phyloP scores from a whole-genome alignment of 92 coral and sea anemone genomes.

The Epizoanthus rinbou region DNA sequence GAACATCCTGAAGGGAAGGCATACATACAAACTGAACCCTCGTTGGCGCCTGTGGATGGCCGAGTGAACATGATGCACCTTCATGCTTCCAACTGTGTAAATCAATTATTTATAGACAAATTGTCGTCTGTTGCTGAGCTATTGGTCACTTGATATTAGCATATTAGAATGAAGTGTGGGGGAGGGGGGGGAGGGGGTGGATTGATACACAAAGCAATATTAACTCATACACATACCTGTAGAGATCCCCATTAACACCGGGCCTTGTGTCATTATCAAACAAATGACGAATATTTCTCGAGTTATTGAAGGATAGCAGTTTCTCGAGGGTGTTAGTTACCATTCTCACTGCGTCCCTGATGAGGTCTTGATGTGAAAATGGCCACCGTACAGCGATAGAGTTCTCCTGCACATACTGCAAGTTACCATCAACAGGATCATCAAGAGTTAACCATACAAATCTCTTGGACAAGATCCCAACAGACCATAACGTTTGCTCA shows the following conservation, averaged over 20 bases:
- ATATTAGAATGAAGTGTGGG: too few relatives aligned
- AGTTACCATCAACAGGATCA: neutral
- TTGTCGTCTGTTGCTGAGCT: too few relatives aligned
- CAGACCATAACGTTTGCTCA: conserved; percentile 41
- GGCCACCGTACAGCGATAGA: conserved; percentile 26
- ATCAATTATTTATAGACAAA: too few relatives aligned
- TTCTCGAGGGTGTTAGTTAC: neutral
- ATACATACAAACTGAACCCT: too few relatives aligned
- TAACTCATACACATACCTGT: conserved; percentile 2
- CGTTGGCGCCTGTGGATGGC: too few relatives aligned
- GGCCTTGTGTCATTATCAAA: conserved; percentile 6
- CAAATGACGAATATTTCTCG: neutral
- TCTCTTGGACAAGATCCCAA: conserved; percentile 44
- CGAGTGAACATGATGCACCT: neutral
- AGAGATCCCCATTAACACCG: conserved; percentile 6
- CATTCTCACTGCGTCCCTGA: conserved; percentile 14
- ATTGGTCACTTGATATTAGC: too few relatives aligned
- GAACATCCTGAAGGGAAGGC: too few relatives aligned
- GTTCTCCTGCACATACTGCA: neutral
- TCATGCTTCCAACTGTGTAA: neutral
- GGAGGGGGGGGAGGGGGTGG: too few relatives aligned
- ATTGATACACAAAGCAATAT: neutral
- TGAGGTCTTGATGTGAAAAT: conserved; percentile 22
- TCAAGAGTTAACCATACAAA: conserved; percentile 59
- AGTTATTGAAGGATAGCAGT: neutral